Evolutionary conservation across 2,888 invertebrate genomes (phyloP), one percentile per base, ranked within the genome.

Genomic region (Meteorus colon): DNA sequence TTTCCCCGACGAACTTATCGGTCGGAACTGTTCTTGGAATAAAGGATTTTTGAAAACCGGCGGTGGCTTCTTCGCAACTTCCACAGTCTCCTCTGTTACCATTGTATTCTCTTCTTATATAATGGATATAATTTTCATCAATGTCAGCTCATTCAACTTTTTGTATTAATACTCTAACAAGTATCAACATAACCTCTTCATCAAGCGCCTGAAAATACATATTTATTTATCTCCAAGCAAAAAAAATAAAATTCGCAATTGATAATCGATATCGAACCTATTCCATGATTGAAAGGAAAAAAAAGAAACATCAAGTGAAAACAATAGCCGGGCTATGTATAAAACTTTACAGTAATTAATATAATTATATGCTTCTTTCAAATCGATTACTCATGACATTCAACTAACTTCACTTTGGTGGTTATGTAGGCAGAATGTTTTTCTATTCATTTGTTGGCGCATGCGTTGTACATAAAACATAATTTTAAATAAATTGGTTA

Each of bases 1-100:
- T 86, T 96, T 97, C 3, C 89, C 88, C 12, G 86, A 87, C 41
- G 75, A 86, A 76, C 84, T 87, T 24, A 84, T 87, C 5, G 87
- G 85, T 4, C 88, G 85, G 80, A 88, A 89, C 76, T 86, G 85
- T 71, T 88, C 85, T 80, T 88, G 88, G 76, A 89, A 89, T 24
- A 78, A 78, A 24, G 85, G 79, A 75, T 86, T 87, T 74, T 89
- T 89, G 70, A 87, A 89, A n/a, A 84, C 68, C 1, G 86, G 86
- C 55, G 81, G 84, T 16, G 81, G 80, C 63, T 88, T 89, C 68
- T 87, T 89, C 59, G 81, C 84, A 34, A 81, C 69, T 73, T 89
- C 88, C 3, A 78, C 76, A 48, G 80, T 68, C 73, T 89, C 88
- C 27, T 89, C 89, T 75, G 79, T 88, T 62, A 86, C 88, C 88